Conservation (phyloP, 2,113 vertebrate species). For the Lathamus discolor region DNA sequence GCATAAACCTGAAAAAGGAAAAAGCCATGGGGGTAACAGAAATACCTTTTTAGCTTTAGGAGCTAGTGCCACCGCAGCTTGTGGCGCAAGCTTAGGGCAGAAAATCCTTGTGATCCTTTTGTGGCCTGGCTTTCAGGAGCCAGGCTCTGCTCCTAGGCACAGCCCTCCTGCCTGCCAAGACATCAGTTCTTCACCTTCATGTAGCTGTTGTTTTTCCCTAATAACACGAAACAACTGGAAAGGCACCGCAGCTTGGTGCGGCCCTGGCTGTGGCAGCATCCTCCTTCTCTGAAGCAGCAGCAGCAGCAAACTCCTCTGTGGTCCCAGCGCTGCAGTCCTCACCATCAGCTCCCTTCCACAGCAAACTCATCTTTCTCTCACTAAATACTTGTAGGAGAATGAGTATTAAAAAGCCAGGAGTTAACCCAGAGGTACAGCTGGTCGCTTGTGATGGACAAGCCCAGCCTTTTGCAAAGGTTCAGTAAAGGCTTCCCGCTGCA, state of each 20-base stretch:
- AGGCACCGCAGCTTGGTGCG: fast-evolving
- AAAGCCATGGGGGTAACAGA: background rate
- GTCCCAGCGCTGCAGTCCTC: background rate
- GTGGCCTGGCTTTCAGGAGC: background rate
- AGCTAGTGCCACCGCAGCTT: background rate
- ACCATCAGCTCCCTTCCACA: background rate
- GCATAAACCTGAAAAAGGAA: conserved; percentile 86
- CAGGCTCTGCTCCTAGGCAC: too few relatives aligned
- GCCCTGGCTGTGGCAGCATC: background rate
- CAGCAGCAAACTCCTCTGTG: background rate
- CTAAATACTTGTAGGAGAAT: background rate
- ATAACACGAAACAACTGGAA: background rate
- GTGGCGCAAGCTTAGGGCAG: background rate
- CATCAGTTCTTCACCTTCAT: background rate
- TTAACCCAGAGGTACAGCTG: background rate
- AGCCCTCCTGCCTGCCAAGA: background rate
- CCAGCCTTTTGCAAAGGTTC: background rate
- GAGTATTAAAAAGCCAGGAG: background rate
- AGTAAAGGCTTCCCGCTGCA: background rate
- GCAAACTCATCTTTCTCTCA: background rate
- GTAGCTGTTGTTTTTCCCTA: background rate
- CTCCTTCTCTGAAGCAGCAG: background rate
- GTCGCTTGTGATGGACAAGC: background rate
- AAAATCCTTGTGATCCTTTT: background rate
- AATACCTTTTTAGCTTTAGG: background rate